Conservation (phyloP, 2,888 invertebrate species). For the Acanthosepion esculentum region DNA sequence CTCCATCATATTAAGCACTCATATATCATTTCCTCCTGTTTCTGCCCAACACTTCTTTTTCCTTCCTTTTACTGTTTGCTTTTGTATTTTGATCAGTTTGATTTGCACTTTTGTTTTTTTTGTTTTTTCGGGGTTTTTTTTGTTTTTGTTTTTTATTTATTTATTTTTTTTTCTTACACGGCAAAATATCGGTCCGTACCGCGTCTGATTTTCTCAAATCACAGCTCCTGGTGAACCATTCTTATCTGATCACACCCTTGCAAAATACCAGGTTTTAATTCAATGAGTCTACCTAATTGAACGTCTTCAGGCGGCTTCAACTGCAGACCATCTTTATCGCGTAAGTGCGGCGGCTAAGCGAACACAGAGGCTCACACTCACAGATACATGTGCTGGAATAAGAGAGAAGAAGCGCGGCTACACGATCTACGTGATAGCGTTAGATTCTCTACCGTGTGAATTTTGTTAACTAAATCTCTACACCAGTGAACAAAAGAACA, state of each 20-base stretch:
- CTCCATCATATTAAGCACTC: neutral
- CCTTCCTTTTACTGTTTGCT: neutral
- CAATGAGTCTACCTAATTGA: neutral
- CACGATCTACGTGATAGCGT: neutral
- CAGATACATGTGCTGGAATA: neutral
- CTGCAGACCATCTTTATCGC: neutral
- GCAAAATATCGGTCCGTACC: neutral
- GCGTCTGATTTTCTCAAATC: neutral
- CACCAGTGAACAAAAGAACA: neutral
- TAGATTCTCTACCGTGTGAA: neutral
- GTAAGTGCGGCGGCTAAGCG: neutral
- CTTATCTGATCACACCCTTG: slow-evolving; percentile 33
- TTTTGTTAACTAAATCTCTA: neutral
- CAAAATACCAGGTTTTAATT: neutral
- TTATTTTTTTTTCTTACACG: neutral
- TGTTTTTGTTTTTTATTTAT: neutral
- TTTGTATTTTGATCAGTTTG: neutral
- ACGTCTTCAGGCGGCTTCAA: neutral
- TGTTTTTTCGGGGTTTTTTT: too few species aligned
- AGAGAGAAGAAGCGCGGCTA: neutral
- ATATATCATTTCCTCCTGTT: neutral
- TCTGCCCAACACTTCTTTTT: neutral
- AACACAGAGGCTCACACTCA: neutral
- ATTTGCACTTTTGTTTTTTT: neutral
- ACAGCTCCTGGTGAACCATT: neutral